Base-by-base conservation (phyloP, 2,797 vertebrate genomes). In the Brachyalestes nurse region DNA sequence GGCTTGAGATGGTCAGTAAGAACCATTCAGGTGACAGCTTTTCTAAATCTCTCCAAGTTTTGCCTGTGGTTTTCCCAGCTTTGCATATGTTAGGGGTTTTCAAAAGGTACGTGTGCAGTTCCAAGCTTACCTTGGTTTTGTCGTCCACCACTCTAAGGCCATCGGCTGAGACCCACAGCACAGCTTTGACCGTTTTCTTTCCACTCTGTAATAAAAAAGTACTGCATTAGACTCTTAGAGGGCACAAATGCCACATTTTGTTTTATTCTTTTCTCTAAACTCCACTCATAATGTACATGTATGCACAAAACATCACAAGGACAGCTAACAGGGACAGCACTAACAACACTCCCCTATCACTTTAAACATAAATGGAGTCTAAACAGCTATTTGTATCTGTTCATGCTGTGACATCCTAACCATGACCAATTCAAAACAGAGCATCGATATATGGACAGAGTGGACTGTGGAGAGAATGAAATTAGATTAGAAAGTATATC, bases 141-240 rank as follows among this genome's bases (percentile, higher is more conserved):
- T 97, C 97, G 16, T 97, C 96, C 83, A 97, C 97, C 58, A 97
- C 96, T 78, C 97, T 92, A 85, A 97, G 95, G 66, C 96, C 96
- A 49, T 97, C 97, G 0, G 97, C 96, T 0, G 96, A 97, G 65
- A 97, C 96, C 96, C 96, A 97, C 73, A 97, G 87, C 9, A 97
- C 93, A 1, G 97, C 96, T 85, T 97, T 97, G 19, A 97, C 96
- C 0, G 96, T 96, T 88, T 97, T 97, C 85, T 96, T 96, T 34
- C 97, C 96, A 0, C 95, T 96, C 97, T 97, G 88, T 38, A 85
- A 86, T 42, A 16, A 84, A 14, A 21, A 57, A 34, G 83, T 42
- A 65, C 25, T 65, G 53, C 60, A 70, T 77, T 25, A 47, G 75
- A 82, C 6, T 51, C 69, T 62, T 10, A 40, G 47, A 53, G 55